These are phyloP conservation scores for Sebastes cheni DNA, from an alignment of 2,797 vertebrate species.

Conservation along the genomic window DNA sequence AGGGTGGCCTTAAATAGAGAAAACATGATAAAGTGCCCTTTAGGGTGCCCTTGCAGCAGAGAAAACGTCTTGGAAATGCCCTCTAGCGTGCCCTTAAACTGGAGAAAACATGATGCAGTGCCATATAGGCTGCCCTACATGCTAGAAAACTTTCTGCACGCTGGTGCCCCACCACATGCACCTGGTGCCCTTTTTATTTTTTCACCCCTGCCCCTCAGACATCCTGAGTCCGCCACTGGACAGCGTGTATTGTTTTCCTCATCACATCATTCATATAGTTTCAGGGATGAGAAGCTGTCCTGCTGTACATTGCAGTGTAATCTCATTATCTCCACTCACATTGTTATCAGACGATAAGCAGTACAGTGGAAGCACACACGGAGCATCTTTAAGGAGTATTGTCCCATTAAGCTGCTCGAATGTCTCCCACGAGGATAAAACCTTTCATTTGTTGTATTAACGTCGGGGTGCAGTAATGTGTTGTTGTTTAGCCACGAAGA, in stretches of 20 bases:
- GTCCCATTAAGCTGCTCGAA: constrained; percentile 57
- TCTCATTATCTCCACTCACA: constrained; percentile 57
- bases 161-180: too few species aligned
- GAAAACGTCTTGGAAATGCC: too few species aligned
- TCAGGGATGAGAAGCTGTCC: constrained; percentile 16
- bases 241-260: not conserved
- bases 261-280: constrained; percentile 4
- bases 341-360: constrained; percentile 47
- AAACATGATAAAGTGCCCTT: too few species aligned
- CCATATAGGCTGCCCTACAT: too few species aligned
- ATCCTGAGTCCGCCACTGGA: too few species aligned
- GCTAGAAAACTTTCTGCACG: too few species aligned
- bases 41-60: too few species aligned
- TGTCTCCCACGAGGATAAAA: constrained; percentile 36
- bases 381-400: constrained; percentile 42
- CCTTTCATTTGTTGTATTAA: constrained; percentile 47
- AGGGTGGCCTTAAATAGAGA: too few species aligned
- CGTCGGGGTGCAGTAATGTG: constrained; percentile 45
- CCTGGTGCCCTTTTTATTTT: too few species aligned
- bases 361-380: constrained; percentile 29
- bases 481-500: constrained; percentile 44
- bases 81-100: too few species aligned
- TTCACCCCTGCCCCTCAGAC: too few species aligned
- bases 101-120: too few species aligned
- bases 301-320: constrained; percentile 15